A percentile compares a stretch with the other conserved stretches of the same genome.
Conservation (phyloP, 2,888 invertebrate genomes). For the Cheilosia vulpina region DNA sequence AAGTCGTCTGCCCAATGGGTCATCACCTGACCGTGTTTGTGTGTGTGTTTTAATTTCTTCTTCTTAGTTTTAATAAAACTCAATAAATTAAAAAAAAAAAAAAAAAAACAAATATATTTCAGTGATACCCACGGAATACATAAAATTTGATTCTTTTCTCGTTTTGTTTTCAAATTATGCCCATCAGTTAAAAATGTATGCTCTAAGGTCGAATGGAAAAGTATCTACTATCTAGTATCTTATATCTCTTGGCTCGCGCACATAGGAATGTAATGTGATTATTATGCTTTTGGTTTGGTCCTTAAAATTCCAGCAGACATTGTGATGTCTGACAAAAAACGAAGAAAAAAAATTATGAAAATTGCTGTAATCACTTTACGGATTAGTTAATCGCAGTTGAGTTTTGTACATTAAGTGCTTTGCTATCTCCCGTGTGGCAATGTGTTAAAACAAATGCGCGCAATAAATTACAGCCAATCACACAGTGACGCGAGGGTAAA, state of each 20-base stretch:
- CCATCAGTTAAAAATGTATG: constrained; percentile 4
- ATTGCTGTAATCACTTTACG: constrained; percentile 23
- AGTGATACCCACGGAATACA: constrained; percentile 9
- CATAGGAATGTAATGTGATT: constrained; percentile 60
- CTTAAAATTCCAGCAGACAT: constrained; percentile 51
- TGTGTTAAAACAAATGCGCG: constrained; percentile 65
- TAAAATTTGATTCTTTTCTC: neutral
- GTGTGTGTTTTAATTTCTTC: constrained; percentile 64
- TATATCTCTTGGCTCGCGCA: constrained; percentile 42
- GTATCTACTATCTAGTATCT: constrained; percentile 32
- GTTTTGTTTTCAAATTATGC: neutral
- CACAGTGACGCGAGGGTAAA: constrained; percentile 53
- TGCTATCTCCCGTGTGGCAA: constrained; percentile 19
- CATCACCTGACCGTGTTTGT: constrained; percentile 73
- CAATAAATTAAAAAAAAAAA: constrained; percentile 39
- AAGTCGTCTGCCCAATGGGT: constrained; percentile 77
- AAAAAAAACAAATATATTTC: constrained; percentile 31
- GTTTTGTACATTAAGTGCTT: constrained; percentile 59
- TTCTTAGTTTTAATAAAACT: constrained; percentile 22
- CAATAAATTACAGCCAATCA: constrained; percentile 59
- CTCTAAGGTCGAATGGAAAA: constrained; percentile 32
- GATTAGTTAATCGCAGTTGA: constrained; percentile 60
- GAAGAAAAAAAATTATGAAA: constrained; percentile 30
- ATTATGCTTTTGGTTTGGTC: constrained; percentile 43
- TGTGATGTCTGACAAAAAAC: constrained; percentile 48